Conservation (phyloP, 30 jellyfish, hydroid and myxozoan species). For the Clytia hemisphaerica region DNA sequence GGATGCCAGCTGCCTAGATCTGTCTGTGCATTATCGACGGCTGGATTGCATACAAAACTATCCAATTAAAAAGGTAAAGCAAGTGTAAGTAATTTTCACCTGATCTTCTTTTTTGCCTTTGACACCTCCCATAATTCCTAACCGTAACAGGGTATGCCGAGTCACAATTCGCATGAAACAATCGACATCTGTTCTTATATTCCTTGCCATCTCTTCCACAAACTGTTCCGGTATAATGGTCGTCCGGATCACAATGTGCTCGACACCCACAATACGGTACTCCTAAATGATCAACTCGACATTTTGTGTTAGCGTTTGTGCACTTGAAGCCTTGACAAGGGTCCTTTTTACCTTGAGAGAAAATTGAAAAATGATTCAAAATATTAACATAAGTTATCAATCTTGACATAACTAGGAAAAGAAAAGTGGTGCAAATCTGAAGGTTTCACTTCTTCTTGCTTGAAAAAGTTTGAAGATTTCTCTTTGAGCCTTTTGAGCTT, state of each 20-base stretch:
- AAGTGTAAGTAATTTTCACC: no score
- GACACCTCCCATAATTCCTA: conserved; percentile 49
- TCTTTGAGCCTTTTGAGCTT: no score
- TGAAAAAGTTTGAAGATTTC: no score
- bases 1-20: no score
- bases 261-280: conserved; percentile 52
- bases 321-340: conserved; percentile 48
- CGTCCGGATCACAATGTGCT: conserved; percentile 45
- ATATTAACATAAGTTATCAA: no score
- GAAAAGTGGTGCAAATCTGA: no score
- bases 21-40: no score
- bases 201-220: conserved; percentile 70
- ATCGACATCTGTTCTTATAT: conserved; percentile 52
- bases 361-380: background rate
- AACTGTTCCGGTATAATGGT: conserved; percentile 39
- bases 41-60: no score
- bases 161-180: conserved; percentile 46
- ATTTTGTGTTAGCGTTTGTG: conserved; percentile 44
- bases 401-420: no score
- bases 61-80: no score
- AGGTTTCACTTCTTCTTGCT: no score
- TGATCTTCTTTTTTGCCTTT: no score
- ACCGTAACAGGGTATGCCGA: conserved; percentile 36
- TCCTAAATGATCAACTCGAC: conserved; percentile 28
- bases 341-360: conserved; percentile 35